These are phyloP conservation scores for Tetrax tetrax DNA, from an alignment of 2,113 vertebrate genomes.

Conservation along the genomic window DNA sequence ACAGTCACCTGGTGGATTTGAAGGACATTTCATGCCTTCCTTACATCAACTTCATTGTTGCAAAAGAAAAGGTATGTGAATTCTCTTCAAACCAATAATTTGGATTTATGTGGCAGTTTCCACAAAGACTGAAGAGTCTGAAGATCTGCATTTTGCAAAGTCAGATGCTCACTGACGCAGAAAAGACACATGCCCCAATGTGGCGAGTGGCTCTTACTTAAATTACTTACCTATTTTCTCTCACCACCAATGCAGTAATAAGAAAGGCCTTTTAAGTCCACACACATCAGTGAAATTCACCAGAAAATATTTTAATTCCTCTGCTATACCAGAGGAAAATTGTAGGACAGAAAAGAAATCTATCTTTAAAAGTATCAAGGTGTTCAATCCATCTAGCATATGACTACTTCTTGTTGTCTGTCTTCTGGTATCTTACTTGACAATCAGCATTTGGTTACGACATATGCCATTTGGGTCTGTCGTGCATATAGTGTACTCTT, in stretches of 20 bases:
- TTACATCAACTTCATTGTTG: not conserved
- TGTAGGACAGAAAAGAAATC: not conserved
- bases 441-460: not conserved
- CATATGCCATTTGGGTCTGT: not conserved
- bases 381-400: not conserved
- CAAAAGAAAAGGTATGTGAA: rapidly evolving
- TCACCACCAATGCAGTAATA: not conserved
- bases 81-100: not conserved
- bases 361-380: not conserved
- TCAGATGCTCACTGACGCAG: not conserved
- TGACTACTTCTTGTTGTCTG: not conserved
- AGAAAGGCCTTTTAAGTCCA: not conserved
- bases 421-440: not conserved
- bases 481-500: not conserved
- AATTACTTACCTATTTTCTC: not conserved
- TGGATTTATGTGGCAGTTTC: not conserved
- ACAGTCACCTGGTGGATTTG: not conserved
- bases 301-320: not conserved
- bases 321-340: not conserved
- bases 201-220: not conserved
- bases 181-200: not conserved
- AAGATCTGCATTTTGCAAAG: not conserved
- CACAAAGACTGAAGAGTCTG: not conserved
- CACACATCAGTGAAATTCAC: not conserved
- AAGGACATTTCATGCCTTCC: not conserved